phyloP scores from a whole-genome alignment of 2,113 vertebrate genomes.

The Notarius quadriscutis region DNA sequence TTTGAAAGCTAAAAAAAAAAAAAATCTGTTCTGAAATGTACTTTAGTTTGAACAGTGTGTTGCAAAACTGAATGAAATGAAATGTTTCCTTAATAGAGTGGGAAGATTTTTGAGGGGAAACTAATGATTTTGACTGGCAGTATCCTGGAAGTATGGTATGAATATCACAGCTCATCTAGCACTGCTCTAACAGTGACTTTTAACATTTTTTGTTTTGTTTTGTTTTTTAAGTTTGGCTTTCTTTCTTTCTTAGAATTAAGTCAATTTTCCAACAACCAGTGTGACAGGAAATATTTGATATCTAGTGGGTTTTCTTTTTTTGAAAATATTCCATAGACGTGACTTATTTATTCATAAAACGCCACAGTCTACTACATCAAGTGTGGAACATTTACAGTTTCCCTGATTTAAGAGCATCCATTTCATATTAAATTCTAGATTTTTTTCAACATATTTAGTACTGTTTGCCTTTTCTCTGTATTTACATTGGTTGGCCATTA shows the following conservation, averaged over 20 bases:
- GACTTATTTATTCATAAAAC: neutral
- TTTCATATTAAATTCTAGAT: neutral
- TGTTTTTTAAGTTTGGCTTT: too few species aligned
- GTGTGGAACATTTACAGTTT: neutral
- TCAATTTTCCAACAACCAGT: neutral
- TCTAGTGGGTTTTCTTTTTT: neutral
- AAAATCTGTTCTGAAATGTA: slow-evolving; percentile 31
- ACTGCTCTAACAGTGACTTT: slow-evolving; percentile 1
- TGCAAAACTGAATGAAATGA: slow-evolving; percentile 38
- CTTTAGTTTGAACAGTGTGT: slow-evolving; percentile 3
- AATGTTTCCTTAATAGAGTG: slow-evolving; percentile 49
- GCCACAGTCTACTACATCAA: neutral
- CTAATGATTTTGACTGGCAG: slow-evolving; percentile 57
- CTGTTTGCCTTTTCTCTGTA: neutral
- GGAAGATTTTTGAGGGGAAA: slow-evolving; percentile 55
- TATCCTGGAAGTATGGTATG: slow-evolving; percentile 61
- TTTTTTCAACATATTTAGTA: neutral
- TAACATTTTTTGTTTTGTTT: neutral
- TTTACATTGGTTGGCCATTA: too few species aligned
- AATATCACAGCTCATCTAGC: slow-evolving; percentile 57
- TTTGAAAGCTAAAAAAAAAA: neutral
- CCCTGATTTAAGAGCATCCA: neutral
- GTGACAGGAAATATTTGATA: neutral
- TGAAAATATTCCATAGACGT: neutral
- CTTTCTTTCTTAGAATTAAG: neutral